These are phyloP conservation scores for Nomada goodeniana DNA, from an alignment of 2,888 invertebrate species.

Conservation along the genomic window DNA sequence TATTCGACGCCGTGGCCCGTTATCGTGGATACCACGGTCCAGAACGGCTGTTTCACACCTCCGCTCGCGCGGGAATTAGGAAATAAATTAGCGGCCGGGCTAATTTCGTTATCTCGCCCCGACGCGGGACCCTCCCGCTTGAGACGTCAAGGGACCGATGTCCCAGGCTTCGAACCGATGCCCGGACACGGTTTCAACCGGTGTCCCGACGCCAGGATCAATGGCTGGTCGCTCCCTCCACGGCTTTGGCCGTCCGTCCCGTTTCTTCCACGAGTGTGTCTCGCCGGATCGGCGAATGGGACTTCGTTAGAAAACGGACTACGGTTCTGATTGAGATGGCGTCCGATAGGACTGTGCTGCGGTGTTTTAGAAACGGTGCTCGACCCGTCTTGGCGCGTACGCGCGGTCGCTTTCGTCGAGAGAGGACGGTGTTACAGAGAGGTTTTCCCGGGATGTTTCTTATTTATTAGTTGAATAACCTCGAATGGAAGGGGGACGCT, in stretches of 20 bases:
- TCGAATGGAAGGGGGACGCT: background rate
- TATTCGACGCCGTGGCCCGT: constrained; percentile 73
- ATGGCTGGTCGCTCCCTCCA: constrained; percentile 54
- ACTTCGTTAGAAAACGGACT: constrained; percentile 67
- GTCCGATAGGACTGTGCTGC: constrained; percentile 12
- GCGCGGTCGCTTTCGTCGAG: background rate
- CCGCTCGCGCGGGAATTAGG: constrained; percentile 83
- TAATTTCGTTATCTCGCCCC: constrained; percentile 83
- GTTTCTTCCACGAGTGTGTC: constrained; percentile 27
- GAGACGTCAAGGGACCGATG: constrained; percentile 73
- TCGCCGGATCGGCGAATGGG: constrained; percentile 53
- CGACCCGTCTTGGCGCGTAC: background rate
- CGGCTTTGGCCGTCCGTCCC: constrained; percentile 17
- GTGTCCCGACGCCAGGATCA: constrained; percentile 67
- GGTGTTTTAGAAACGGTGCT: constrained; percentile 8
- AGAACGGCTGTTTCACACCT: constrained; percentile 84
- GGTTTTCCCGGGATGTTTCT: no score
- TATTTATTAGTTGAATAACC: no score
- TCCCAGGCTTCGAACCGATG: constrained; percentile 55
- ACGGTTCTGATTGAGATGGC: constrained; percentile 62
- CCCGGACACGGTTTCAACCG: constrained; percentile 60
- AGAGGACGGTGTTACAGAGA: background rate
- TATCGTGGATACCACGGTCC: constrained; percentile 80
- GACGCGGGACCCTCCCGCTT: constrained; percentile 75
- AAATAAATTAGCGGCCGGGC: constrained; percentile 83